A percentile compares a stretch with the other conserved stretches of the same genome.
phyloP scores from a whole-genome alignment of 1,140 invertebrate species.

The Littorina saxatilis region DNA sequence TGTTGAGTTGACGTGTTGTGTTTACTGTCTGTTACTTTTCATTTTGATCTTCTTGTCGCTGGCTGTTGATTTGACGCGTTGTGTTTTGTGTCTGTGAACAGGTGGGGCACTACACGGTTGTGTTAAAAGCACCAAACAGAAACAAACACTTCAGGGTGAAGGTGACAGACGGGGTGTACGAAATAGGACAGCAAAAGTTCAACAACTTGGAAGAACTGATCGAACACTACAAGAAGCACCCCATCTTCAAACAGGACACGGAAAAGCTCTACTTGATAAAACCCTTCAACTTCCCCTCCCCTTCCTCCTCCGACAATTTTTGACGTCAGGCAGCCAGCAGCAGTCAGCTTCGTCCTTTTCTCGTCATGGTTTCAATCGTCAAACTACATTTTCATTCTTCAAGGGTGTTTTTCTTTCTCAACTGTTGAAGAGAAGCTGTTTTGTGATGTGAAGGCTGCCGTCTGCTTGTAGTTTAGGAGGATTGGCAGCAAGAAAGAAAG shows the following conservation, averaged over 20 bases:
- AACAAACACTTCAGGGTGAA: constrained; percentile 99
- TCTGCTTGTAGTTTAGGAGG: too few relatives aligned
- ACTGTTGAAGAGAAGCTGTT: too few relatives aligned
- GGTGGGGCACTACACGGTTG: constrained; percentile 99
- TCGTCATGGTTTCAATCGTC: too few relatives aligned
- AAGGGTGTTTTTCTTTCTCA: too few relatives aligned
- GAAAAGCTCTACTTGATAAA: constrained; percentile 75
- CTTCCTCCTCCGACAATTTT: constrained; percentile 36
- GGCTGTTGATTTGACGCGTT: constrained; percentile 8
- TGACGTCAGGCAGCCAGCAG: constrained; percentile 1
- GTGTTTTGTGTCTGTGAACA: constrained; percentile 74
- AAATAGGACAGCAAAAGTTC: constrained; percentile 98
- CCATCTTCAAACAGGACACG: constrained; percentile 88
- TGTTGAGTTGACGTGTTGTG: too few relatives aligned
- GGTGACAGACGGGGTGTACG: constrained; percentile 93
- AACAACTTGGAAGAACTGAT: constrained; percentile 96
- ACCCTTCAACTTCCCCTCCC: constrained; percentile 61
- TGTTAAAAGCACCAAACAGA: constrained; percentile 95
- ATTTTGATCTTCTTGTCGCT: too few relatives aligned
- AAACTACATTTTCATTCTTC: too few relatives aligned
- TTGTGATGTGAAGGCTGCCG: too few relatives aligned
- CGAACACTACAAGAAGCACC: constrained; percentile 98
- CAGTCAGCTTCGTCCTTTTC: not conserved
- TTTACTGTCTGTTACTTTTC: too few relatives aligned
- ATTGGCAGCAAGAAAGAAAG: too few relatives aligned